Evolutionary conservation across 2,888 invertebrate species (phyloP).

Genomic region (Cryptocheilus praepositus): DNA sequence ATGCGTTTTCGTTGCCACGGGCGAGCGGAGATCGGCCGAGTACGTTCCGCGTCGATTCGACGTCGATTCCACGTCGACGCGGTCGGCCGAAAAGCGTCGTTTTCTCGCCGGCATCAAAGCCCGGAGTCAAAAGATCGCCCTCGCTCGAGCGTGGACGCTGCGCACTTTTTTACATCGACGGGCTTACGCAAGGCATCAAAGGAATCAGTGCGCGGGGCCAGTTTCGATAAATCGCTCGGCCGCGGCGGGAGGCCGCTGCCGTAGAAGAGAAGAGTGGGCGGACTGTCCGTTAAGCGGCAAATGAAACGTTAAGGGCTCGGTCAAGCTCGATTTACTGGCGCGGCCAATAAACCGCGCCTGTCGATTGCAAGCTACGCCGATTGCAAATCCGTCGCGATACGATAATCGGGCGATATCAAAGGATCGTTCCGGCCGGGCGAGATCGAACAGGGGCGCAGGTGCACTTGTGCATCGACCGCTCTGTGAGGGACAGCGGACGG

Average conservation of each 20-base stretch:
- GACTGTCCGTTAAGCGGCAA: constrained; percentile 17
- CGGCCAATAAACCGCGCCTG: constrained; percentile 42
- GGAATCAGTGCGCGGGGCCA: constrained; percentile 3
- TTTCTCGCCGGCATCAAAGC: constrained; percentile 26
- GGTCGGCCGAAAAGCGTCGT: not conserved
- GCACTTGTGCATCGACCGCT: constrained; percentile 23
- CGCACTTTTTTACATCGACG: not conserved
- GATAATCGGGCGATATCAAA: constrained; percentile 49
- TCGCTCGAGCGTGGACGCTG: not conserved
- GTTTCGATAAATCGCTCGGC: not conserved
- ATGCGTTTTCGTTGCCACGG: too few species aligned
- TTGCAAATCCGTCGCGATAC: constrained; percentile 33
- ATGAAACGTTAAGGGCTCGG: constrained; percentile 38
- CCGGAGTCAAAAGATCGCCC: constrained; percentile 29
- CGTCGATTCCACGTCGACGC: too few species aligned
- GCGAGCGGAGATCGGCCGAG: too few species aligned
- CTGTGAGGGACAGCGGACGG: constrained; percentile 31
- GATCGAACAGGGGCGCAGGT: constrained; percentile 19
- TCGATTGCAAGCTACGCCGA: constrained; percentile 44
- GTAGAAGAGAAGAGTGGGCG: constrained; percentile 19
- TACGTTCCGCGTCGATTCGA: too few species aligned
- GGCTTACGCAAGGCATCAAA: constrained; percentile 10
- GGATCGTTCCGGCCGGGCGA: constrained; percentile 31
- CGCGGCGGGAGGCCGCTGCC: not conserved
- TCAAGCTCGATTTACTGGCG: constrained; percentile 20